These are phyloP conservation scores for Achroia grisella DNA, from an alignment of 1,140 invertebrate species.

Conservation along the genomic window DNA sequence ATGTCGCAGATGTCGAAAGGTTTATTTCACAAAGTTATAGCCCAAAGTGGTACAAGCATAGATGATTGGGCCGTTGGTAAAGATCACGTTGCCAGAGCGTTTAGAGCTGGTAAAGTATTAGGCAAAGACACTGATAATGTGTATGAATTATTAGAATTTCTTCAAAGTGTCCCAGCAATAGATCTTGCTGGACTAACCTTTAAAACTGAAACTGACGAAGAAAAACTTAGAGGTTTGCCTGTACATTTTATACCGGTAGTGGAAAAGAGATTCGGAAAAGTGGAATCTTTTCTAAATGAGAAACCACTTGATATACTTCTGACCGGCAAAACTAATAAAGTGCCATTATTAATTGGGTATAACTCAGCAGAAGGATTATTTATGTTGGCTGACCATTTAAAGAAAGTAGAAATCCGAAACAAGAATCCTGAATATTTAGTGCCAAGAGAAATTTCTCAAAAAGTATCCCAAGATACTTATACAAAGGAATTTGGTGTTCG, in stretches of 20 bases:
- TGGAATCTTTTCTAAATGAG: conserved; percentile 41
- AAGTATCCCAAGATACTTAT: conserved; percentile 16
- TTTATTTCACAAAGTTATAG: conserved; percentile 66
- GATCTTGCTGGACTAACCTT: conserved; percentile 21
- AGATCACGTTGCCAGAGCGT: conserved; percentile 23
- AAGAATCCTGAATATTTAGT: conserved; percentile 39
- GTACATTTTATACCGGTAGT: conserved; percentile 36
- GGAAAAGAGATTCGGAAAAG: conserved; percentile 42
- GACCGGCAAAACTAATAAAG: conserved; percentile 60
- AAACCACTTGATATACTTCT: conserved; percentile 30
- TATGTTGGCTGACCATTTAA: conserved; percentile 33
- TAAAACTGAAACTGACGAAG: neutral
- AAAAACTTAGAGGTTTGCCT: neutral
- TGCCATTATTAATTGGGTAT: conserved; percentile 76
- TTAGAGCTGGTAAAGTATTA: conserved; percentile 38
- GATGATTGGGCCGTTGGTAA: conserved; percentile 14
- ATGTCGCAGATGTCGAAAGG: conserved; percentile 73
- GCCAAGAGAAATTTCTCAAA: conserved; percentile 28
- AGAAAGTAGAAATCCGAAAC: conserved; percentile 36
- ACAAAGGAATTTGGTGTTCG: conserved; percentile 38
- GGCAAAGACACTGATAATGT: conserved; percentile 43
- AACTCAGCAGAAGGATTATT: conserved; percentile 74
- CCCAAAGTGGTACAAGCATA: conserved; percentile 20
- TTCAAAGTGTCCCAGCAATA: conserved; percentile 55
- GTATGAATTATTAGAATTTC: conserved; percentile 53